Base-by-base conservation (phyloP, 2,113 vertebrate species). In the Tor tambroides region DNA sequence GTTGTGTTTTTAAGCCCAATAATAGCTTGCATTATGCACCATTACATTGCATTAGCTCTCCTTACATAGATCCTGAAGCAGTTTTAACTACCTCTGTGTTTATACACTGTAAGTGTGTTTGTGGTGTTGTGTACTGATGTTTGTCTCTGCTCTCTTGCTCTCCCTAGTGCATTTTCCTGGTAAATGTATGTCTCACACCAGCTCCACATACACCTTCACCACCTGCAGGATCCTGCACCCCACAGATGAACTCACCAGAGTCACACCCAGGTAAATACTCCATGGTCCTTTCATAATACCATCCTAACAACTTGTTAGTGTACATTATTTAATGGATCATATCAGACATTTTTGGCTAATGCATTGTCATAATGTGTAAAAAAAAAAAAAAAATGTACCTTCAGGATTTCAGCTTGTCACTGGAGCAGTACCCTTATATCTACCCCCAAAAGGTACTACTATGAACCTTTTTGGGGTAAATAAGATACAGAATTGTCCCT, bases 181-280 rank as follows among this genome's bases (percentile, higher is more conserved):
- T 90, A 99, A 99, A 94, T 98, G 97, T 94, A 95, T 98, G 96
- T 98, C 97, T 89, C 96, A 97, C 91, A 99, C 97, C 85, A 98
- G 96, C 95, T 98, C 98, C 92, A 99, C 98, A 84, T 99, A 98
- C 91, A 99, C 98, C 93, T 98, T 97, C 93, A 99, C 98, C 93
- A 99, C 97, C 93, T 99, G 98, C 93, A 96, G 98, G 91, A 99
- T 99, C 89, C 95, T 99, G 90, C 98, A 99, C 92, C 98, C 98
- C 49, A 98, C 97, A 1, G 98, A 99, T 85, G 97, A 99, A 78
- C 96, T 98, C 93, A 98, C 97, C 5, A 94, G 96, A 86, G 96
- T 98, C 91, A 98, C 98, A 0, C 94, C 97, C 91, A 99, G 98
- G 98, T 99, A 95, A 97, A 95, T 85, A 14, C 12, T 28, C 7